Evolutionary conservation across 2,797 vertebrate genomes (phyloP), one percentile per base, ranked within the genome.

Genomic region (Melanotaenia nigrans): DNA sequence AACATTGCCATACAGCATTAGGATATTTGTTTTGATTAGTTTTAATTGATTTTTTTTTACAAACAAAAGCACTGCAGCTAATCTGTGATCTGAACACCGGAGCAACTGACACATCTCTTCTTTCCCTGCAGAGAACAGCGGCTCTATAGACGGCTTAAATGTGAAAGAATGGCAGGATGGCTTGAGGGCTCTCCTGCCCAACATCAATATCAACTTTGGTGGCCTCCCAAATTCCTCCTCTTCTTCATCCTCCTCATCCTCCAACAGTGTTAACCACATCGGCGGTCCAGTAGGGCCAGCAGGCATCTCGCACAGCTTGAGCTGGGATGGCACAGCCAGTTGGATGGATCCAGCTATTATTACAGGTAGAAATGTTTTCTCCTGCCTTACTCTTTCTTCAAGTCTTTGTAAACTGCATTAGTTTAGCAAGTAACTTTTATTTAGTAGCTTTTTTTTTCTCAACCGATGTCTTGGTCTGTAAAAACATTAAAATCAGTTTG

Each of bases 321-420:
- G 95, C 93, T 99, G 98, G 98, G 97, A 99, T 82, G 94, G 96
- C 92, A 95, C 96, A 94, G 95, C 96, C 92, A 98, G 98, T 92
- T 99, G 97, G 98, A 99, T 99, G 97, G 98, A 99, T 92, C 98
- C 98, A 77, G 98, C 98, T 88, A 99, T 99, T 91, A 99, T 99
- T 94, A 99, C 97, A 97, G 98, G 98, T 99, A 95, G 90, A 70
- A 47, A 54, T 42, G 6, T 25, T 20, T 22, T 12, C 28, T 36
- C 16, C 4, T 22, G 7, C 7, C 14, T 35, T 36, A 6, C 7
- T 4, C 9, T 10, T n/a, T 63, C 16, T 30, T 14, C 18, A 18
- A 13, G 8, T 22, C 3, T 10, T n/a, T n/a, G 10, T 22, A 49
- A n/a, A 54, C 1, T 14, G 13, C 11, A 25, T 30, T 3, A 30